Evolutionary conservation across 2,888 invertebrate genomes (phyloP).

Genomic region (Lithophane ornitopus): DNA sequence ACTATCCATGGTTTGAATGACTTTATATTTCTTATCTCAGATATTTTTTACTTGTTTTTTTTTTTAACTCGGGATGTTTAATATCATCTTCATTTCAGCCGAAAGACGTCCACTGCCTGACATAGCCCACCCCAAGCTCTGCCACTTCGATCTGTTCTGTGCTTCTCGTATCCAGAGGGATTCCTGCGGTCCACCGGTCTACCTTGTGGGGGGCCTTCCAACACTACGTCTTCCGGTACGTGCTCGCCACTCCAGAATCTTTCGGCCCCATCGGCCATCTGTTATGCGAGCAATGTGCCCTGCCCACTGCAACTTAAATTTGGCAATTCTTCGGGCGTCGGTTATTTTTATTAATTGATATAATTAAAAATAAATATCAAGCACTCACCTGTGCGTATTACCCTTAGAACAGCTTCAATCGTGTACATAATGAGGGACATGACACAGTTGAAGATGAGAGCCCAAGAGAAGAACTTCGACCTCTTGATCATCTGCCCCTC

Average conservation of each 20-base stretch:
- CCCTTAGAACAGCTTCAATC: constrained; percentile 38
- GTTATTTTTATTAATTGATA: too few species aligned
- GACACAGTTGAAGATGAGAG: constrained; percentile 36
- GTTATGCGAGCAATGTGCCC: background rate
- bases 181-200: background rate
- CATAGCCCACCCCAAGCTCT: background rate
- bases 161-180: background rate
- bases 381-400: constrained; percentile 40
- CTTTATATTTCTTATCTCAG: background rate
- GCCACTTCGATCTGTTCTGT: background rate
- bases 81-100: background rate
- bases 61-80: background rate
- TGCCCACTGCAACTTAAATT: too few species aligned
- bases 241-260: background rate
- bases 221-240: background rate
- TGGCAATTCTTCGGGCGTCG: background rate
- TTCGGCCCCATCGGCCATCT: background rate
- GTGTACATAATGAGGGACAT: constrained; percentile 39
- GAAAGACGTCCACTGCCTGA: too few species aligned
- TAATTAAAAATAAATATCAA: background rate
- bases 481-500: constrained; percentile 52
- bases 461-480: constrained; percentile 44
- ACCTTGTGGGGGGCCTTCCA: background rate
- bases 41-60: background rate
- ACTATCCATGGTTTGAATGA: too few species aligned